These are phyloP conservation scores for Ascidia mentula DNA, from an alignment of 23 tunicate species.

Conservation along the genomic window DNA sequence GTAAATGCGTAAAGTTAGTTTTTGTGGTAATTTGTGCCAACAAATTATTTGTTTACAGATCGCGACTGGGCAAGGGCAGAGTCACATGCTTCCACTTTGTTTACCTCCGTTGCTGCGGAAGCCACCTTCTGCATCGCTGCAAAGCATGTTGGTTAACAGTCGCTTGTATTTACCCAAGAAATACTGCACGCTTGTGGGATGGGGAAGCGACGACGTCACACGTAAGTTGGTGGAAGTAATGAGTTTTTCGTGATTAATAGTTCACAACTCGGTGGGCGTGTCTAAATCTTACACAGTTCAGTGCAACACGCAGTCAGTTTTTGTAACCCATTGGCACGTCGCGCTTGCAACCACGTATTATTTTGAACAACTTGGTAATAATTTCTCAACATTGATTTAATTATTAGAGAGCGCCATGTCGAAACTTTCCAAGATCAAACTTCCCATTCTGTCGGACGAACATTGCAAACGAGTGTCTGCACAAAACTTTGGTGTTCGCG, in stretches of 20 bases:
- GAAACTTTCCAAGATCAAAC: constrained; percentile 31
- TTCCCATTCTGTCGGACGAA: constrained; percentile 56
- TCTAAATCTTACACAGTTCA: background rate
- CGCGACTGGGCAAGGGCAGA: background rate
- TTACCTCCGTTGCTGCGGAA: constrained; percentile 34
- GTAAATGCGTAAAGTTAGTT: background rate
- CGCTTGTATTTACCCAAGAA: constrained; percentile 35
- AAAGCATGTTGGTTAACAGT: constrained; percentile 14
- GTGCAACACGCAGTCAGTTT: too few relatives aligned
- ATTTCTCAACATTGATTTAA: background rate
- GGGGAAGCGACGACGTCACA: constrained; percentile 38
- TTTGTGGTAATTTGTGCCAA: background rate
- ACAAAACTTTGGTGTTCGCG: constrained; percentile 33
- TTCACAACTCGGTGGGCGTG: background rate
- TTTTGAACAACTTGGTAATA: too few relatives aligned
- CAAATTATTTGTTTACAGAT: background rate
- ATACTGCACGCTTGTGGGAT: constrained; percentile 71
- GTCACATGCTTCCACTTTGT: constrained; percentile 29
- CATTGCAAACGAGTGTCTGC: constrained; percentile 40
- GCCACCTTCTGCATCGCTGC: background rate
- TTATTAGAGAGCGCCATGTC: background rate
- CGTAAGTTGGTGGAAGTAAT: constrained; percentile 23
- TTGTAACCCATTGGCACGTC: too few relatives aligned
- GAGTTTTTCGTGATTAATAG: background rate
- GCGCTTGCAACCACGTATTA: too few relatives aligned